These are phyloP conservation scores for Colletes collaris DNA, from an alignment of 2,888 invertebrate genomes.

Conservation along the genomic window DNA sequence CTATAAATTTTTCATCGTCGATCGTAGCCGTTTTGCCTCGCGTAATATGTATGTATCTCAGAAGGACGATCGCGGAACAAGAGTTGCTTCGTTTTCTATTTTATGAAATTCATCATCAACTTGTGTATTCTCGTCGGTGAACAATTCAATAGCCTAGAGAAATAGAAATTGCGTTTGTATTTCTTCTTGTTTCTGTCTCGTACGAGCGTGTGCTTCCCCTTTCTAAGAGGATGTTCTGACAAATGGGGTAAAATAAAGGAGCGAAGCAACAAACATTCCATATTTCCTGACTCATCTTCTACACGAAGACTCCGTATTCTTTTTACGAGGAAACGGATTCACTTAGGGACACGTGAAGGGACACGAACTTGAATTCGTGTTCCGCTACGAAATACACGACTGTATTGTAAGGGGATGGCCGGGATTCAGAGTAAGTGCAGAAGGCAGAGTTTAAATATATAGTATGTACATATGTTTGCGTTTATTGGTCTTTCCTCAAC, in stretches of 20 bases:
- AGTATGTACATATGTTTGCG: too few species aligned
- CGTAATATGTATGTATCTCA: too few species aligned
- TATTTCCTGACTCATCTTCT: conserved; percentile 1
- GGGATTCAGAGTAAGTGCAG: too few species aligned
- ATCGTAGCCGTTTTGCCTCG: too few species aligned
- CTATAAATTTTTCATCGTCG: too few species aligned
- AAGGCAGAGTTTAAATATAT: too few species aligned
- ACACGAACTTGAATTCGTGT: conserved; percentile 15
- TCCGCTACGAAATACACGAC: neutral
- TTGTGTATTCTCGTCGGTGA: neutral
- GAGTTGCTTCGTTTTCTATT: neutral
- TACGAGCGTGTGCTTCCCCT: neutral
- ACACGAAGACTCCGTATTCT: conserved; percentile 12
- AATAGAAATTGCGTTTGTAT: conserved; percentile 11
- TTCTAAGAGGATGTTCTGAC: neutral
- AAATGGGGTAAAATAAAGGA: neutral
- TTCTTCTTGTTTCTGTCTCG: neutral
- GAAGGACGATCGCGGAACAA: too few species aligned
- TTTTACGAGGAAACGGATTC: conserved; percentile 7
- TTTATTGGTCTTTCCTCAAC: too few species aligned
- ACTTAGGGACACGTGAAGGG: neutral
- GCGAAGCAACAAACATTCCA: neutral
- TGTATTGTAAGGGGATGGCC: too few species aligned
- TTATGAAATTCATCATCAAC: conserved; percentile 4
- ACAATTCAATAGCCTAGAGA: neutral